These are phyloP conservation scores for Pseudomyrmex gracilis DNA, from an alignment of 1,140 invertebrate genomes.

Conservation along the genomic window DNA sequence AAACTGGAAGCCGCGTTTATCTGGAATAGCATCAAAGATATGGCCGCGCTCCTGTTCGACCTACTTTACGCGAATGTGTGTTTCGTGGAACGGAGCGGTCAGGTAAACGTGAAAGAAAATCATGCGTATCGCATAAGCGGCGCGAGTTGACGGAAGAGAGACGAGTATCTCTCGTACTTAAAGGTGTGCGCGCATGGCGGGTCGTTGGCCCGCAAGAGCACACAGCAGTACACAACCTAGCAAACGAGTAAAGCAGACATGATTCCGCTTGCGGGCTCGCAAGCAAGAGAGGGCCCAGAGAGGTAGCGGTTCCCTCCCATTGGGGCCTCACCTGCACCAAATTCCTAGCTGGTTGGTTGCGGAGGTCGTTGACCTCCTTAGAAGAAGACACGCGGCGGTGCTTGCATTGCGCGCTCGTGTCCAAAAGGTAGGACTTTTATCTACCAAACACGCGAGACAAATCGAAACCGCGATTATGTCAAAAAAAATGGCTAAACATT, in stretches of 20 bases:
- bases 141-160: conserved; percentile 65
- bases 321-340: conserved; percentile 84
- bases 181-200: conserved; percentile 67
- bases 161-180: conserved; percentile 64
- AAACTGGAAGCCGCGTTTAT: background rate
- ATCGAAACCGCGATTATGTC: background rate
- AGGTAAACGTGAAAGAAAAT: background rate
- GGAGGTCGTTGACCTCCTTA: conserved; percentile 76
- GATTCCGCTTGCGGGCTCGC: conserved; percentile 73
- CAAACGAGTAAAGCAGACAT: conserved; percentile 76
- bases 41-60: background rate
- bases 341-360: conserved; percentile 81
- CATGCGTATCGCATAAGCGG: background rate
- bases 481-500: conserved; percentile 10
- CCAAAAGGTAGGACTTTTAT: conserved; percentile 55
- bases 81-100: background rate
- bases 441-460: background rate
- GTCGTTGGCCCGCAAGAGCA: conserved; percentile 79
- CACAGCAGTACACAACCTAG: conserved; percentile 69
- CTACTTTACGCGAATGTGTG: conserved; percentile 9
- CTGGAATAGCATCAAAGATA: background rate
- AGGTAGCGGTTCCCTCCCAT: conserved; percentile 74
- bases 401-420: conserved; percentile 20
- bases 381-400: conserved; percentile 56
- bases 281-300: conserved; percentile 55